Conservation (phyloP, 2,888 invertebrate genomes). For the Sepiola atlantica region DNA sequence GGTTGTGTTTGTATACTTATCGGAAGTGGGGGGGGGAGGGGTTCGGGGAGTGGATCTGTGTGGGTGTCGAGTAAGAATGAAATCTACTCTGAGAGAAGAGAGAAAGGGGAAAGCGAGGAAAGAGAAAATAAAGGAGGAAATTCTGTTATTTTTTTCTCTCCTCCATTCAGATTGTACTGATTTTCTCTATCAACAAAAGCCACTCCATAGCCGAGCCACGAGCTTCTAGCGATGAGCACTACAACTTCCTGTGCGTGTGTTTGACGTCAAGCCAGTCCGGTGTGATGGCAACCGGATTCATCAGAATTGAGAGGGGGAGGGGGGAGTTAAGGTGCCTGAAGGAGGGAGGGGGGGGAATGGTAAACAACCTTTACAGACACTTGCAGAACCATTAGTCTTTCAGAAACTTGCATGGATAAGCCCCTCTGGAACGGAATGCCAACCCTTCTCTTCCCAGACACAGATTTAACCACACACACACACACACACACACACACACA, state of each 20-base stretch:
- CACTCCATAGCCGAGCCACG: neutral
- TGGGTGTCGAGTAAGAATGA: neutral
- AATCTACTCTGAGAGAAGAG: neutral
- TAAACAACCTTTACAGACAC: neutral
- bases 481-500: neutral
- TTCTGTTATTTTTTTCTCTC: neutral
- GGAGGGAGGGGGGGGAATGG: neutral
- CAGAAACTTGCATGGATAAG: neutral
- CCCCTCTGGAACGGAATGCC: neutral
- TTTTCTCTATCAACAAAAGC: neutral
- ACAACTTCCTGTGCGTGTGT: conserved; percentile 20
- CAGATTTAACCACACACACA: neutral
- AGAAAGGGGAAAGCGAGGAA: too few relatives aligned
- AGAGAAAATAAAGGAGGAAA: too few relatives aligned
- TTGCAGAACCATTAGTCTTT: neutral
- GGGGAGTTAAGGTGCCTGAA: neutral
- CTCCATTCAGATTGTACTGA: neutral
- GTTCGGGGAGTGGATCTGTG: neutral
- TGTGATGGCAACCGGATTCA: neutral
- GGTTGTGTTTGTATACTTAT: neutral
- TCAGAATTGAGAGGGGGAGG: neutral
- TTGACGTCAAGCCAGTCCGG: conserved; percentile 8
- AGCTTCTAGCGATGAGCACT: neutral
- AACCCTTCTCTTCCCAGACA: neutral
- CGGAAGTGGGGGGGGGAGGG: neutral